Evolutionary conservation across 30 jellyfish, hydroid and myxozoan species (phyloP), one percentile per base, ranked within the genome.

Genomic region (Hydra vulgaris): DNA sequence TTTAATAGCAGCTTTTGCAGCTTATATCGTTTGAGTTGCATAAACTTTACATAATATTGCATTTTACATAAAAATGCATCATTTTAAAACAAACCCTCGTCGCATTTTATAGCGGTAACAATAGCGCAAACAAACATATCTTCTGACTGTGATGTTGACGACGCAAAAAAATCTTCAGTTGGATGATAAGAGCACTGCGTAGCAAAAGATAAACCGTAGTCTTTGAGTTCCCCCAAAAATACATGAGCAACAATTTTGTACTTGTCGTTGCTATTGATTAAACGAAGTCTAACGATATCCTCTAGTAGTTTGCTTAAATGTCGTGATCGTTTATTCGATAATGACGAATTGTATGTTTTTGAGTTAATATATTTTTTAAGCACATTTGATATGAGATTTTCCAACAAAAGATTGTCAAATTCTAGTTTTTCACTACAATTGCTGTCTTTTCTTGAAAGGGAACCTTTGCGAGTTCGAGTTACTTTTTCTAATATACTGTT

Each of bases 111-210:
- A 8, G 75, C 75, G 16, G 25, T 68, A 7, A 90, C 96, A 84
- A 82, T 83, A 17, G 97, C 97, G 22, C 94, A 88, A 5, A 88
- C 97, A 74, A 86, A 86, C 77, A 90, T 27, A 23, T 76, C 78
- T 7, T 86, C 95, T 8, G 91, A 71, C 61, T 90, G 95, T 27
- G 67, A 86, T n/a, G 97, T 90, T 52, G 96, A 87, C 88, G 94
- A 85, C 53, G 96, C 96, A 79, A 86, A 90, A 8, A 75, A 86
- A 71, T 90, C 97, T 54, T 81, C 90, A 19, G 54, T 68, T 74
- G 97, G 97, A 18, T 82, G 92, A 89, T 94, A 90, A 16, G 89
- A 80, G 82, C 97, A 90, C 78, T 90, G 97, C 22, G 97, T 82
- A 71, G 97, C 97, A 82, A 90, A 82, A 25, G 86, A 81, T 66